Evolutionary conservation across 1,140 invertebrate species (phyloP).

Genomic region (Heliconius eleuchia): DNA sequence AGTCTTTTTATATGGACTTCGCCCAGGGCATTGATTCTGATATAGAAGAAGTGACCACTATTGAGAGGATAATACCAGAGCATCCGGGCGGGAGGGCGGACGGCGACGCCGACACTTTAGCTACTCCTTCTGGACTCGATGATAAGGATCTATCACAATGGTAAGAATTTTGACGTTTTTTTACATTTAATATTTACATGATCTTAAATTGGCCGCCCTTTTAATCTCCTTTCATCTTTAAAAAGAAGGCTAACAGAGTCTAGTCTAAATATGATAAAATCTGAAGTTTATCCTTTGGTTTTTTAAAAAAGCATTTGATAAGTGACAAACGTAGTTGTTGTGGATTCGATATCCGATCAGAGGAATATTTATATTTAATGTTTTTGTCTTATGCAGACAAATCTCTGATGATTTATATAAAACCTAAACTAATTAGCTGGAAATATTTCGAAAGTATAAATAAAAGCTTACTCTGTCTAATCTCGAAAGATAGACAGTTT

Average conservation of each 20-base stretch:
- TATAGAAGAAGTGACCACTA: conserved; percentile 90
- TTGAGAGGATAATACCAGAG: conserved; percentile 75
- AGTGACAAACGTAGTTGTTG: neutral
- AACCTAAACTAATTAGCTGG: neutral
- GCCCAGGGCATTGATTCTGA: conserved; percentile 93
- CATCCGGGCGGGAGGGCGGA: conserved; percentile 76
- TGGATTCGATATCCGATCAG: neutral
- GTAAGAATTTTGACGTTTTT: conserved; percentile 47
- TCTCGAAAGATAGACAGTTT: neutral
- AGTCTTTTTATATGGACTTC: conserved; percentile 94
- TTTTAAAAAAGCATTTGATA: too few species aligned
- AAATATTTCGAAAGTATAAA: neutral
- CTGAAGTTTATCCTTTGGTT: too few species aligned
- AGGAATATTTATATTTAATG: neutral
- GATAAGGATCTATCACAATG: conserved; percentile 78
- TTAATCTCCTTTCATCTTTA: neutral
- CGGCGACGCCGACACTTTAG: conserved; percentile 80
- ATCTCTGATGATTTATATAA: neutral
- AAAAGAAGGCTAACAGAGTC: too few species aligned
- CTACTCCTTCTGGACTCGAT: conserved; percentile 77
- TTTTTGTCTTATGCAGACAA: too few species aligned
- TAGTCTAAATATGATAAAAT: too few species aligned
- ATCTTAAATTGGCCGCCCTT: neutral
- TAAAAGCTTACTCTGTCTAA: neutral
- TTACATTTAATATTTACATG: neutral